These are phyloP conservation scores for Tragulus kanchil DNA, from an alignment of 2,113 vertebrate species.

Conservation along the genomic window DNA sequence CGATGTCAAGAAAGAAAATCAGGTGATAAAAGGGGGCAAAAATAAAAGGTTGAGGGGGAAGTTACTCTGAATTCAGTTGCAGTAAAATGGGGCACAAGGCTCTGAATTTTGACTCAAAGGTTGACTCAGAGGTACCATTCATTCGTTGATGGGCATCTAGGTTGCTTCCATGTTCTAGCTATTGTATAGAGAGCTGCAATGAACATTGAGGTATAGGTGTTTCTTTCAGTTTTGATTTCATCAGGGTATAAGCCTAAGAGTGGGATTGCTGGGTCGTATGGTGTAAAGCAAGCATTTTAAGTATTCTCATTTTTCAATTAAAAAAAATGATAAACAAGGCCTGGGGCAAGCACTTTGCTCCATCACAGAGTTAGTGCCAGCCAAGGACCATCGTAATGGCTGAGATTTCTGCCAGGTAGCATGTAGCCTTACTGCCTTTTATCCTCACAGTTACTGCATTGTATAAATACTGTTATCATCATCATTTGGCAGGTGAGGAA, in stretches of 20 bases:
- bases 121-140: too few relatives aligned
- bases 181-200: too few relatives aligned
- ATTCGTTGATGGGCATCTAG: too few relatives aligned
- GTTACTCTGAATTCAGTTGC: slow-evolving; percentile 26
- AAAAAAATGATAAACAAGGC: neutral
- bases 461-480: neutral
- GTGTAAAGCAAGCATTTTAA: neutral
- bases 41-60: neutral
- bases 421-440: neutral
- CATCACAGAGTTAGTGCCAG: neutral
- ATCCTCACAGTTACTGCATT: neutral
- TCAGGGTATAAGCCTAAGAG: too few relatives aligned
- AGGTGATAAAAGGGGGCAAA: neutral
- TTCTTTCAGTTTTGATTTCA: too few relatives aligned
- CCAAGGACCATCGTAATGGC: neutral
- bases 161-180: too few relatives aligned
- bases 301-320: neutral
- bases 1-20: neutral
- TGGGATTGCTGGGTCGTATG: too few relatives aligned
- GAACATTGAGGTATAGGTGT: too few relatives aligned
- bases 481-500: neutral
- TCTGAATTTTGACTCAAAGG: neutral
- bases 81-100: neutral
- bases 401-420: neutral
- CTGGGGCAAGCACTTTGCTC: neutral